Base-by-base conservation (phyloP, 2,888 invertebrate genomes). In the Euplexia lucipara region DNA sequence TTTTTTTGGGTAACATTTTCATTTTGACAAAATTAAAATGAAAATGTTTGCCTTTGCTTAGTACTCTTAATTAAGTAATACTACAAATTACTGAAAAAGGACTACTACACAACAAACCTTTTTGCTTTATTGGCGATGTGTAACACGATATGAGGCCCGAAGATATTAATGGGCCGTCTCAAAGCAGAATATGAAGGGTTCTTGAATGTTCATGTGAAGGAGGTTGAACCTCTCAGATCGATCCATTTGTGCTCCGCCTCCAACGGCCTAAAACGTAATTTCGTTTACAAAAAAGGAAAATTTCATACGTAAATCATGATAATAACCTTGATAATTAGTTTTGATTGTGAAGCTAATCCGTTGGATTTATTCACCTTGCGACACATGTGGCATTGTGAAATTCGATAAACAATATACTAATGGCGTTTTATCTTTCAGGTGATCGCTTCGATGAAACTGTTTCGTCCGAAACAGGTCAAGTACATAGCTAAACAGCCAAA, bases 391-490 rank as follows among this genome's bases (percentile, higher is more conserved):
- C 18, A 22, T 56, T 52, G 51, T 63, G 26, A 41, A 39, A 63
- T 69, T 47, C n/a, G 39, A 56, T 56, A 32, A 56, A 49, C 20
- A 56, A 45, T 26, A 26, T 44, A 41, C 16, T 18, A 51, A 35
- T 48, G 10, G 12, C 1, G 9, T 54, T 60, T 70, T 67, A 74
- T 74, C 68, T 89, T 88, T 18, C 78, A 95, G 95, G 82, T 94
- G 35, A 92, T 90, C 75, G 94, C 94, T 6, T 88, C 92, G 1
- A 47, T 91, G 0, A 89, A 85, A 76, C 68, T 94, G 30, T 94
- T 95, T 53, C 87, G 86, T 47, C 93, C 95, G 1, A 92, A 90
- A 61, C 90, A 90, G 78, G 85, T 89, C 30, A 93, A 92, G 81
- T 87, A 94, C 51, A 85, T 88, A 44, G 90, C 89, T 66, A 88